Evolutionary conservation across 2,888 invertebrate species (phyloP), one percentile per base, ranked within the genome.

Genomic region (Junonia oenone): DNA sequence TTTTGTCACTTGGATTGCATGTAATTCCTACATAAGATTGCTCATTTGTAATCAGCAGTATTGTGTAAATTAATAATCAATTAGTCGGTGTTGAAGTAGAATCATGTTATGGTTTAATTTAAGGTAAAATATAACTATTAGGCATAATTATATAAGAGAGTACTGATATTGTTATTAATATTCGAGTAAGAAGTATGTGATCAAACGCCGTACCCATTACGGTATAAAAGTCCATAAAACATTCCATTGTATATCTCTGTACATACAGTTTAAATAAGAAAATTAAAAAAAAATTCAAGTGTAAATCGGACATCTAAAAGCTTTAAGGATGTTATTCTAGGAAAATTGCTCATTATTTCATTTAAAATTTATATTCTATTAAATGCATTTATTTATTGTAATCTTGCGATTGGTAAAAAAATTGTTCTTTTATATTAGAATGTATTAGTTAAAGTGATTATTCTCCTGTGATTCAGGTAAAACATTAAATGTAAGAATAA

Each of bases 231-330:
- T 89, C 88, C 84, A 89, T 81, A 80, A 79, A 78, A 88, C 89
- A 89, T 89, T 89, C 89, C 89, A 87, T 73, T 82, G 77, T 83
- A 77, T 78, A 81, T 80, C 70, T 74, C 75, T 85, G 83, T 88
- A 85, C 69, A 84, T 86, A 86, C 68, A 67, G 37, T 62, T 67
- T 68, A 68, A 69, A 63, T 66, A 68, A 63, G 69, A 67, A 64
- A 66, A 66, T 62, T 67, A 61, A 68, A 45, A 51, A 37, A 53
- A 50, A 51, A 38, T 49, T 54, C 45, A 56, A 49, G 40, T 56
- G 38, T 52, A 59, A 52, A 33, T 50, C 78, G 76, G 78, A 75
- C 79, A 78, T 74, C 68, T 68, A 77, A 81, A 78, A 87, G 87
- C 86, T 89, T 89, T 88, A 88, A 86, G 71, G 67, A 75, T 73